Evolutionary conservation across 1,140 invertebrate species (phyloP).

Genomic region (Lamellibrachia luymesi): DNA sequence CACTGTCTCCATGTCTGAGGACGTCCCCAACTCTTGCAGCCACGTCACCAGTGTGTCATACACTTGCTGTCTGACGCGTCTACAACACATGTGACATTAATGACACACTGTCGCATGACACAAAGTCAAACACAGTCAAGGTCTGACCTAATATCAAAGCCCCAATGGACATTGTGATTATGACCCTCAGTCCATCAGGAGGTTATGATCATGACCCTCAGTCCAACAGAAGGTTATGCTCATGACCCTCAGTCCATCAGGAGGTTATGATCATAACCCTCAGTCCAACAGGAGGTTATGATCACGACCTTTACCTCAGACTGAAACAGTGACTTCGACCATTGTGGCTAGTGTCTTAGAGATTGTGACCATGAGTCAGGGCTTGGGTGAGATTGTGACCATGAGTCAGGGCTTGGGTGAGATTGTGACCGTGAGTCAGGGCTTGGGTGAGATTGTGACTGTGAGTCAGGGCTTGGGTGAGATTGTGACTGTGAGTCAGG

Average conservation of each 20-base stretch:
- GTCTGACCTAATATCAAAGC: no score
- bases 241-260: background rate
- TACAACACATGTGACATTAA: background rate
- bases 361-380: no score
- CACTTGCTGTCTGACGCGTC: background rate
- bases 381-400: background rate
- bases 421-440: background rate
- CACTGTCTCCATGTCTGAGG: background rate
- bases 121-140: no score
- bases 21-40: background rate
- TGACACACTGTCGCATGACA: background rate
- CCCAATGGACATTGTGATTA: background rate
- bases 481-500: no score
- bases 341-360: no score
- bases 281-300: background rate
- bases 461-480: background rate
- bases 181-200: background rate
- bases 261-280: background rate
- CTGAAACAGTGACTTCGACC: background rate
- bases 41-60: background rate
- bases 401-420: background rate
- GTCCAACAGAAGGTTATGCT: background rate
- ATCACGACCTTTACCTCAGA: background rate
- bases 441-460: background rate
- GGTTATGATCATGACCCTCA: background rate